Evolutionary conservation across 2,113 vertebrate species (phyloP), one percentile per base, ranked within the genome.

Genomic region (Spea multiplicata): DNA sequence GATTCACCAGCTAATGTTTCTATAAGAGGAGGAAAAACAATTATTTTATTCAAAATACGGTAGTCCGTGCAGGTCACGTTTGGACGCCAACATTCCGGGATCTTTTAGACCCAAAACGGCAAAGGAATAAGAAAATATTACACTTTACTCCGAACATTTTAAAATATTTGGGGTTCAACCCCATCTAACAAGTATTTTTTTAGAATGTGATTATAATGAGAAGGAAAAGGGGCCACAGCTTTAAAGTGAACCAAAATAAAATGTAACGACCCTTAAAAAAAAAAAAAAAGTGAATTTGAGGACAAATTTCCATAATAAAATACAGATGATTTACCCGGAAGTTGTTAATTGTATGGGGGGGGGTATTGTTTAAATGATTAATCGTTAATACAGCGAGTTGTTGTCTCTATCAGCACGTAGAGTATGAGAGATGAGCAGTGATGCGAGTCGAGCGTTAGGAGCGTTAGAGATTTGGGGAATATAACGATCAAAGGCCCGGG

Each of bases 401-500:
- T 30, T 30, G 30, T 30, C 30, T 30, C 30, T 1, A 30, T 30
- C 30, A 30, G 30, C 30, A 2, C 30, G 30, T 30, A 30, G 30
- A 30, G 30, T 30, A 2, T 2, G 46, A 73, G 46, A 68, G 52
- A 66, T 66, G 14, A 67, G 62, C 44, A 59, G 53, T 59, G 64
- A 57, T 57, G 14, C 47, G 62, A 64, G 65, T 44, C 44, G 50
- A 52, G 50, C 50, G 50, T 52, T 52, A 5, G 46, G n/a, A 70
- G 66, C 9, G 14, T 52, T 45, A 48, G 44, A 70, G 66, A 45
- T 46, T 52, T 45, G 59, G 44, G 44, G 59, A 49, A 73, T 48
- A 55, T n/a, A 68, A 74, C 68, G 78, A 80, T 80, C 64, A 80
- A 80, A 80, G 71, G 5, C 50, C 68, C 6, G 3, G 62, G 16